Percentiles rank a stretch among this genome's conserved stretches.
These are phyloP conservation scores for Atethmia centrago DNA, from an alignment of 2,888 invertebrate genomes.

Conservation along the genomic window DNA sequence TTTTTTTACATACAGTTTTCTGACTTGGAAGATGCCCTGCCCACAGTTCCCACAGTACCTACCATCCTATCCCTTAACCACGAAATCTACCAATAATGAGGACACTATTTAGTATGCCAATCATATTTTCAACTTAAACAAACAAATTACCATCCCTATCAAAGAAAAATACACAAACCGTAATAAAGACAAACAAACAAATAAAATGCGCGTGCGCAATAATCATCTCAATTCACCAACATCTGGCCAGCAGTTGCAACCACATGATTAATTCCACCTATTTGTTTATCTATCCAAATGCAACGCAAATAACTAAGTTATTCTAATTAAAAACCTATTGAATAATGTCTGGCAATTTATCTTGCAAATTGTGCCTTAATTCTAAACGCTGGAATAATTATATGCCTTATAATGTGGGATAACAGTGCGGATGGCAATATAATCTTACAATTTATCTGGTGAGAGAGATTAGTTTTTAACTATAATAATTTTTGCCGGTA, in stretches of 20 bases:
- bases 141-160: background rate
- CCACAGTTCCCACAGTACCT: too few relatives aligned
- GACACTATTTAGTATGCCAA: background rate
- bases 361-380: constrained; percentile 48
- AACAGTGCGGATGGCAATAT: constrained; percentile 30
- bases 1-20: background rate
- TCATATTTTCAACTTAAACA: background rate
- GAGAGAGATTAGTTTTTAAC: constrained; percentile 16
- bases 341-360: constrained; percentile 63
- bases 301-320: constrained; percentile 59
- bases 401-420: constrained; percentile 9
- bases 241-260: constrained; percentile 65
- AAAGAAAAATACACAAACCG: constrained; percentile 14
- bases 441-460: constrained; percentile 35
- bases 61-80: background rate
- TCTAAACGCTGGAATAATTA: constrained; percentile 48
- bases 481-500: constrained; percentile 13
- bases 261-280: constrained; percentile 60
- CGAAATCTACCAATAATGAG: background rate
- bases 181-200: constrained; percentile 17
- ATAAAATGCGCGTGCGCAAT: constrained; percentile 24
- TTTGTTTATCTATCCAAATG: constrained; percentile 56
- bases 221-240: constrained; percentile 53
- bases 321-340: constrained; percentile 64
- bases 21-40: background rate